These are phyloP conservation scores for Drosophila sucinea DNA, from an alignment of 1,140 invertebrate species.

Conservation along the genomic window DNA sequence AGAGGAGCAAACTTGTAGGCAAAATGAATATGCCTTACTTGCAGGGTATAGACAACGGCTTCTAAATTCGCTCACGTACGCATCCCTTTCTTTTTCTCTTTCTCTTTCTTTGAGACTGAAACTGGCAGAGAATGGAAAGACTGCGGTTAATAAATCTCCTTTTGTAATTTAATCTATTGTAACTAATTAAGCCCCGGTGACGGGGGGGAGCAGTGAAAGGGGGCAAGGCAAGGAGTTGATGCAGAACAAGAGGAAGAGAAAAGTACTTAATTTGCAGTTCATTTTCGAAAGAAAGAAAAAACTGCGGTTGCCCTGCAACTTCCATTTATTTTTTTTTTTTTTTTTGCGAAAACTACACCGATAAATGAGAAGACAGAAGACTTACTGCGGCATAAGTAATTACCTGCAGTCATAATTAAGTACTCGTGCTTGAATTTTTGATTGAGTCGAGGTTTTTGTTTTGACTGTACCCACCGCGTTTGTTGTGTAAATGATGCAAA, in stretches of 20 bases:
- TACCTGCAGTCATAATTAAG: conserved; percentile 44
- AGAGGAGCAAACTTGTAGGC: not conserved
- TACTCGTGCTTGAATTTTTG: conserved; percentile 21
- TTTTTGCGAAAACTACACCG: conserved; percentile 4
- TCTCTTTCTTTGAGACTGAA: conserved; percentile 13
- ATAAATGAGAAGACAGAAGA: too few species aligned
- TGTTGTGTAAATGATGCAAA: conserved; percentile 40
- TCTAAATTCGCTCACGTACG: not conserved
- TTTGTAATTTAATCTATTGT: conserved; percentile 82
- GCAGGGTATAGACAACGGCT: not conserved
- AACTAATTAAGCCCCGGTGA: conserved; percentile 69
- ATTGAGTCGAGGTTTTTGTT: conserved; percentile 5
- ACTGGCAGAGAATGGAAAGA: conserved; percentile 12
- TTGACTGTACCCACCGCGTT: conserved; percentile 34
- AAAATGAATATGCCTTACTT: not conserved
- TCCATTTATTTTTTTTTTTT: conserved; percentile 52
- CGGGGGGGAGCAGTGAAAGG: not conserved
- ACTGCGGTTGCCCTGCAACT: conserved; percentile 47
- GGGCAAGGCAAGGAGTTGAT: not conserved
- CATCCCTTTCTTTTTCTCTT: not conserved
- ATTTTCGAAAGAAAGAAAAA: conserved; percentile 45
- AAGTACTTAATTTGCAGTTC: conserved; percentile 77
- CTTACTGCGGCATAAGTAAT: conserved; percentile 26
- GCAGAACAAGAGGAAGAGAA: conserved; percentile 31
- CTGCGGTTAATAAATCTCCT: conserved; percentile 69